Percentiles rank a stretch among this genome's conserved stretches.
Conservation (phyloP, 2,888 invertebrate species). For the Drosophila borborema region DNA sequence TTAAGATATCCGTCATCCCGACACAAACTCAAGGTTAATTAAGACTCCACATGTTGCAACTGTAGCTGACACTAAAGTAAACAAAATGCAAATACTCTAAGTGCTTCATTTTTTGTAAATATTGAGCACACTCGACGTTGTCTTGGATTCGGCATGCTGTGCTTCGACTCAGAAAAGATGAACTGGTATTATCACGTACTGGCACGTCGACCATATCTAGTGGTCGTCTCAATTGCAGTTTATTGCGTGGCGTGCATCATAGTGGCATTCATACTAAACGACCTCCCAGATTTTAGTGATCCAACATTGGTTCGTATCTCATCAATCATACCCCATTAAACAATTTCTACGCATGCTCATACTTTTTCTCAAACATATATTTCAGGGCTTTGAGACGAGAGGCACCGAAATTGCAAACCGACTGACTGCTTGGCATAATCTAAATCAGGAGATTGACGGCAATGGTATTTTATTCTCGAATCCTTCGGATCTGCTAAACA, state of each 20-base stretch:
- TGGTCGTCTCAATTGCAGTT: slow-evolving; percentile 88
- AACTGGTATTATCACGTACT: slow-evolving; percentile 89
- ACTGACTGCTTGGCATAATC: slow-evolving; percentile 93
- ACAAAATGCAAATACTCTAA: slow-evolving; percentile 38
- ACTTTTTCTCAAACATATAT: slow-evolving; percentile 33
- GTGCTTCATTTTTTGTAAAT: slow-evolving; percentile 6
- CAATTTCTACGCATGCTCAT: slow-evolving; percentile 44
- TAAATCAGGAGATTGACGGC: slow-evolving; percentile 90
- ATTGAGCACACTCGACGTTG: slow-evolving; percentile 7
- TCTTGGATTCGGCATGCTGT: slow-evolving; percentile 57
- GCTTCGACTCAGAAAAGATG: slow-evolving; percentile 81
- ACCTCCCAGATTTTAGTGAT: slow-evolving; percentile 93
- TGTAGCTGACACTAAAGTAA: slow-evolving; percentile 8
- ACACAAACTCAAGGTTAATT: slow-evolving; percentile 55
- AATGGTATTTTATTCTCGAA: slow-evolving; percentile 88
- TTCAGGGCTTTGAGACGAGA: slow-evolving; percentile 95
- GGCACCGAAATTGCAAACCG: slow-evolving; percentile 94
- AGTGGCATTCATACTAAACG: slow-evolving; percentile 88
- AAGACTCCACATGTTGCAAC: slow-evolving; percentile 30
- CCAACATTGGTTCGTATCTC: slow-evolving; percentile 89
- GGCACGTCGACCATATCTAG: slow-evolving; percentile 89
- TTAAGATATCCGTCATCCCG: slow-evolving; percentile 36
- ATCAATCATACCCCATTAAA: slow-evolving; percentile 11
- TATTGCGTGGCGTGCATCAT: slow-evolving; percentile 89
- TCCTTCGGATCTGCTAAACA: slow-evolving; percentile 88